Base-by-base conservation (phyloP, 2,113 vertebrate species). In the Salvelinus fontinalis region DNA sequence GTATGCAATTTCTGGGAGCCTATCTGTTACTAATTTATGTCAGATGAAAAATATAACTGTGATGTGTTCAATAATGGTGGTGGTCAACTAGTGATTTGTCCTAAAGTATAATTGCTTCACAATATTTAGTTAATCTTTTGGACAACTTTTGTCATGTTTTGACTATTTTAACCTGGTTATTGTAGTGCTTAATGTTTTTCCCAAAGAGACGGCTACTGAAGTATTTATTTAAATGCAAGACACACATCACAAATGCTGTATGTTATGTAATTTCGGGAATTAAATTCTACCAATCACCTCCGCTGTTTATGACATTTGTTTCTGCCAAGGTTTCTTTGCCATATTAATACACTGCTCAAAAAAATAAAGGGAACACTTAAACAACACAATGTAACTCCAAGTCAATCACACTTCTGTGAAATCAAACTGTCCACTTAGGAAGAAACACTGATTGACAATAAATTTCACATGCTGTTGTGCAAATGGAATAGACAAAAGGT, bases 181-280 rank as follows among this genome's bases (percentile, higher is more conserved):
- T 4, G 11, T 54, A 16, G 51, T 18, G 51, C 51, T 54, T 54
- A 54, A 54, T 54, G 51, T 54, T 81, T 66, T 78, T 57, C 73
- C 2, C 7, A 54, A 31, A 75, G 75, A 76, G 22, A 78, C 11
- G 7, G 51, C 8, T 62, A 0, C 8, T 60, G 29, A 44, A 62
- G 67, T 62, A 27, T 75, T 66, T 65, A 20, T 84, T 11, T 67
- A 34, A 60, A 59, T 79, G 39, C 71, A 78, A 57, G 48, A 64
- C 20, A 22, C 59, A n/a, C n/a, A 62, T 57, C 4, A 20, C 4
- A 20, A 67, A 57, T 81, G 74, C 44, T 80, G 29, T 77, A 74
- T 68, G 73, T 83, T 77, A 77, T 71, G 80, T 82, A 78, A 81
- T 85, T 89, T 82, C 76, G 54, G 31, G 26, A 88, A 88, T 86